Conservation (phyloP, 2,113 vertebrate species). For the Telmatochromis brachygnathus region DNA sequence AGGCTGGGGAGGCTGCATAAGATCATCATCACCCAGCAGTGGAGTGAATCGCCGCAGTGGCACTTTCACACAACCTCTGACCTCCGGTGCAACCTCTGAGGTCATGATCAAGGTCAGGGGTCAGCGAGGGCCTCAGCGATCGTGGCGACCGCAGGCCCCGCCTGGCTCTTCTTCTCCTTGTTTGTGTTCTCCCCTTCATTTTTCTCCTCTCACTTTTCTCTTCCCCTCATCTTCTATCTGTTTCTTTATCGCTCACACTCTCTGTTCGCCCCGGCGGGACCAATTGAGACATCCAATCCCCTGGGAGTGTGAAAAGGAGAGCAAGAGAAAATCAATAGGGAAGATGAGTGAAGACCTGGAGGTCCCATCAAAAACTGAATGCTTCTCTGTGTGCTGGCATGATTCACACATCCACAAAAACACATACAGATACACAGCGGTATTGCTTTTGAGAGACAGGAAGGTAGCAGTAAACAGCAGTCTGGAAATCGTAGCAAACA, state of each 20-base stretch:
- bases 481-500: background rate
- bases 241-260: conserved; percentile 46
- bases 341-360: conserved; percentile 65
- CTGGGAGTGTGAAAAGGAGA: conserved; percentile 54
- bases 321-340: conserved; percentile 66
- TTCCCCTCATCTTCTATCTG: conserved; percentile 33
- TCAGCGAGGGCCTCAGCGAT: conserved; percentile 57
- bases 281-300: conserved; percentile 66
- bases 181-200: background rate
- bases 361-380: conserved; percentile 55
- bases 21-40: conserved; percentile 63
- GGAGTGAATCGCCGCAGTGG: conserved; percentile 63
- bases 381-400: conserved; percentile 41
- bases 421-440: background rate
- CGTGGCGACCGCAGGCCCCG: conserved; percentile 3
- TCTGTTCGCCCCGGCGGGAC: conserved; percentile 31
- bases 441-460: background rate
- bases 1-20: conserved; percentile 63
- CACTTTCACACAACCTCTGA: conserved; percentile 75
- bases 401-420: conserved; percentile 34
- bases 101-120: conserved; percentile 71
- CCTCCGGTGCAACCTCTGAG: conserved; percentile 48
- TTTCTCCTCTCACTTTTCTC: background rate
- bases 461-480: background rate
- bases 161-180: background rate